Conservation (phyloP, 2,113 vertebrate species). For the Lipophrys pholis region DNA sequence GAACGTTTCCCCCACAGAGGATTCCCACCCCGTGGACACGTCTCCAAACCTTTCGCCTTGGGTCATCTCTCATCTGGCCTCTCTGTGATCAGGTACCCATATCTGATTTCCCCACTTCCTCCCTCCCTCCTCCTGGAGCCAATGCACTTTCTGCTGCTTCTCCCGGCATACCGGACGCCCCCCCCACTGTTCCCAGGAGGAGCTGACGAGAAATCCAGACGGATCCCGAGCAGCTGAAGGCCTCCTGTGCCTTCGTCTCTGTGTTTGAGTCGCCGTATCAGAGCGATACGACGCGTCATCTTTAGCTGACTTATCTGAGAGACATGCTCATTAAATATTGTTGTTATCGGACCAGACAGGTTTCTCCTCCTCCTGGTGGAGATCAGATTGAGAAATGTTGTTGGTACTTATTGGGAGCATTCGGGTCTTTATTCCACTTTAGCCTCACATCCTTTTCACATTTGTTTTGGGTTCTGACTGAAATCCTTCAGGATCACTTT, state of each 20-base stretch:
- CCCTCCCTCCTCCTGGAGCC: slow-evolving; percentile 21
- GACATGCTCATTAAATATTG: too few species aligned
- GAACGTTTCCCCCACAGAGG: not conserved
- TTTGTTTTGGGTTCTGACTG: slow-evolving; percentile 8
- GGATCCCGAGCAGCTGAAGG: slow-evolving; percentile 48
- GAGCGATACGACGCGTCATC: too few species aligned
- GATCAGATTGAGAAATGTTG: slow-evolving; percentile 8
- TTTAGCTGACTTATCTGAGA: too few species aligned
- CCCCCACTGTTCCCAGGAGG: slow-evolving; percentile 53
- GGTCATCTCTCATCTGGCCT: slow-evolving; percentile 45
- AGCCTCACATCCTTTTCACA: not conserved
- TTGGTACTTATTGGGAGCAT: slow-evolving; percentile 1
- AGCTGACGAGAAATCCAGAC: slow-evolving; percentile 66
- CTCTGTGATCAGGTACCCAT: slow-evolving; percentile 48
- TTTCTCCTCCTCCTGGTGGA: not conserved
- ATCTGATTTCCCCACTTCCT: slow-evolving; percentile 64
- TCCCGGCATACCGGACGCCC: slow-evolving; percentile 51
- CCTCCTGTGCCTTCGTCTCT: slow-evolving; percentile 2
- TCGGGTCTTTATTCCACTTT: slow-evolving; percentile 1
- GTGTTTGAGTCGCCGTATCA: not conserved
- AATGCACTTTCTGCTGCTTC: slow-evolving; percentile 1
- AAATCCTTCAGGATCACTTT: slow-evolving; percentile 28
- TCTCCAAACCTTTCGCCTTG: slow-evolving; percentile 5
- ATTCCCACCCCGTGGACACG: not conserved
- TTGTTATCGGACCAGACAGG: too few species aligned